Conservation (phyloP, 2,113 vertebrate genomes). For the Asarcornis scutulata region DNA sequence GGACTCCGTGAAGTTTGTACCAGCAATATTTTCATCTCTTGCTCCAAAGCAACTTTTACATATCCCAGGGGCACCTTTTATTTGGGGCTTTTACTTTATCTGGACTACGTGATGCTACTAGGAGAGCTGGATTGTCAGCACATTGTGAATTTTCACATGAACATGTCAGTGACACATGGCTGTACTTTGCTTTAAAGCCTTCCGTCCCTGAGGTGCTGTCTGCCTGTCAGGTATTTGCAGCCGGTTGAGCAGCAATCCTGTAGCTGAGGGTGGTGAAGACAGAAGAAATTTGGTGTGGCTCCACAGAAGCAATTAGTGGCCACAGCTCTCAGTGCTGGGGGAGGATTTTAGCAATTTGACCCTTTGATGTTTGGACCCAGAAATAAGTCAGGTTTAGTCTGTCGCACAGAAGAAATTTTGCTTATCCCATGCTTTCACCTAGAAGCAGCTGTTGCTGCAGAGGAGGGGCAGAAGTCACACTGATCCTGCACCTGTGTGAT, state of each 20-base stretch:
- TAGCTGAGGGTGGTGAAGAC: background rate
- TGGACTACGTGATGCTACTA: background rate
- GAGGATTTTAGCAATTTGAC: background rate
- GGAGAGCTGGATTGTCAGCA: background rate
- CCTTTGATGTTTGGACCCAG: background rate
- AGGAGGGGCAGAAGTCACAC: background rate
- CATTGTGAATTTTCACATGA: background rate
- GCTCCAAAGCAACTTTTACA: background rate
- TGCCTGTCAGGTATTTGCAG: conserved; percentile 11
- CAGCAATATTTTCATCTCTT: background rate
- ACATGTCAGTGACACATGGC: background rate
- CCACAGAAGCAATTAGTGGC: background rate
- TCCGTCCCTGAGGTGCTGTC: background rate
- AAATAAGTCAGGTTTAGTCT: background rate
- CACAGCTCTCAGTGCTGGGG: background rate
- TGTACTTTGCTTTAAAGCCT: background rate
- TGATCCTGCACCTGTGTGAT: background rate
- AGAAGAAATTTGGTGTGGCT: background rate
- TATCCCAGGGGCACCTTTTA: background rate
- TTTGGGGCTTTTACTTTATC: accelerated
- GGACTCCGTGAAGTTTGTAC: background rate
- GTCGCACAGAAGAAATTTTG: background rate
- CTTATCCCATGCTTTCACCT: background rate
- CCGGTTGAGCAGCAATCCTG: background rate
- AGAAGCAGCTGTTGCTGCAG: background rate